Base-by-base conservation (phyloP, 35 echinoderm and acorn worm genomes). In the Apostichopus japonicus region DNA sequence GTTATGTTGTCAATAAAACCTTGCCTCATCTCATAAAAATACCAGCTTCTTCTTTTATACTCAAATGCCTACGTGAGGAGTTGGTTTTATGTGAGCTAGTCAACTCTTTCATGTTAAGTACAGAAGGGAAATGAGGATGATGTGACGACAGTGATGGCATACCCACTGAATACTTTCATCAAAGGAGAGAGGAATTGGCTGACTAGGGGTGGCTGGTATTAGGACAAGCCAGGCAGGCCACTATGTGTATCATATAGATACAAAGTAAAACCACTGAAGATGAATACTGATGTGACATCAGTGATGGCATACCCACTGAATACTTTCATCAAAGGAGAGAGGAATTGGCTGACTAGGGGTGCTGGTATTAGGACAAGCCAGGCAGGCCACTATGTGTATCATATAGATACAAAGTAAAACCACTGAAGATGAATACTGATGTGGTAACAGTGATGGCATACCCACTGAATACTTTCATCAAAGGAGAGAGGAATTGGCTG, bases 1-100 rank as follows among this genome's bases (percentile, higher is more conserved):
- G 81, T 84, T 84, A 84, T 84, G 81, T 84, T 84, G 81, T 84
- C 81, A 84, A 84, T 84, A 84, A 84, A 84, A 84, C 54, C 81
- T 84, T 84, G 81, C 57, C 81, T 84, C 16, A 57, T 84, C 81
- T 84, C 81, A 84, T 84, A 84, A 84, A 84, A 84, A 84, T 84
- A 84, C 81, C 81, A 84, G 81, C 81, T 84, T 57, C 81, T 84
- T 84, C 81, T 84, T 84, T 84, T 84, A 84, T 84, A 84, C 54
- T 14, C 81, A 22, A 67, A 55, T 84, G 81, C 81, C 81, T 84
- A 84, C 81, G 81, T 84, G 81, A 55, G 71, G 81, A 55, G 54
- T 57, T 15, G 57, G n/a, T 84, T 84, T 84, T 84, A 84, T 84
- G 81, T 57, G 53, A 57, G 81, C 54, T 23, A 84, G 54, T 51